Conservation (phyloP, 2,113 vertebrate genomes). For the Sphyrna mokarran region DNA sequence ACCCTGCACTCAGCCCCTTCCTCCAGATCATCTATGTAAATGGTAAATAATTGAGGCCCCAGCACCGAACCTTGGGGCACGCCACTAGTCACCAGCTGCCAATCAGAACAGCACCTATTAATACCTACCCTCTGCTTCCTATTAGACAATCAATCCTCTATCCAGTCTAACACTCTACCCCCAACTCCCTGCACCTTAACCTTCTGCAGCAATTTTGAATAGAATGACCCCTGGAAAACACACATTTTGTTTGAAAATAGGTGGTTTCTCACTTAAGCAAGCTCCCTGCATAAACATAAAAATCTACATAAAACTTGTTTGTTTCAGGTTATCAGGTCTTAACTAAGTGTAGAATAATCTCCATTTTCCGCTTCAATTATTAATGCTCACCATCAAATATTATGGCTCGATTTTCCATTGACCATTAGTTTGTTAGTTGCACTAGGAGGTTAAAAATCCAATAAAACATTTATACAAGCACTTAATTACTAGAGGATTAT, state of each 20-base stretch:
- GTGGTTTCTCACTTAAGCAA: background rate
- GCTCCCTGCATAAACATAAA: background rate
- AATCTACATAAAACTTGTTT: background rate
- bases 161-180: no score
- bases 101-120: no score
- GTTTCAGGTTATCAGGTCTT: background rate
- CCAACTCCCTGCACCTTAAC: no score
- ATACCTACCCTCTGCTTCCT: no score
- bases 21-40: no score
- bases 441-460: background rate
- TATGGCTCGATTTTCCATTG: background rate
- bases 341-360: background rate
- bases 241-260: background rate
- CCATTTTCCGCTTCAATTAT: background rate
- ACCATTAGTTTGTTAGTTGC: conserved; percentile 9
- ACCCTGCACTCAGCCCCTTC: no score
- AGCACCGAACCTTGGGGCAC: no score
- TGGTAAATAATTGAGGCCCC: no score
- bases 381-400: background rate
- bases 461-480: conserved; percentile 15
- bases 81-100: no score
- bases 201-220: no score
- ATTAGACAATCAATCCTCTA: no score
- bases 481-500: conserved; percentile 23
- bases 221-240: background rate